Evolutionary conservation across 2,888 invertebrate species (phyloP).

Genomic region (Halictus ligatus): DNA sequence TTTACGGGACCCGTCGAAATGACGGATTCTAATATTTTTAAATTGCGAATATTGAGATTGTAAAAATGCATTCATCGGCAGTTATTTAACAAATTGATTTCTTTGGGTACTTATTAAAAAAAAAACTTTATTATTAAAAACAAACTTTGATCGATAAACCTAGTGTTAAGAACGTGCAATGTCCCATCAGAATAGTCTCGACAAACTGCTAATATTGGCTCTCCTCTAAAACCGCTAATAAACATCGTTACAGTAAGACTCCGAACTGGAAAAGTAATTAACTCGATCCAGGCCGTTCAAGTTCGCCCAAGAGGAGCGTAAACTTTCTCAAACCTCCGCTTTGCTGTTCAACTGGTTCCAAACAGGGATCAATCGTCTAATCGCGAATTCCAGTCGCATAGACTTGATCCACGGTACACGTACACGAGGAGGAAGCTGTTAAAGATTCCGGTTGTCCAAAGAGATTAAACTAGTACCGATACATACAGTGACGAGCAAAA

Average conservation of each 20-base stretch:
- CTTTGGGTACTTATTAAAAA: too few relatives aligned
- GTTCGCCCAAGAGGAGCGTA: background rate
- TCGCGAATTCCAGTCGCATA: background rate
- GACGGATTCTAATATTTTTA: too few relatives aligned
- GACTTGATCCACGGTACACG: background rate
- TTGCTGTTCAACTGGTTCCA: background rate
- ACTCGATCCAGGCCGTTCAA: background rate
- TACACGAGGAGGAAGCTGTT: background rate
- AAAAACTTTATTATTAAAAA: too few relatives aligned
- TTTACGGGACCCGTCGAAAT: too few relatives aligned
- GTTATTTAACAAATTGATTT: too few relatives aligned
- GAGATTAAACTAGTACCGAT: background rate
- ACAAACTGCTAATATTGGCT: too few relatives aligned
- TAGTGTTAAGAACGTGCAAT: background rate
- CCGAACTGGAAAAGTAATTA: background rate
- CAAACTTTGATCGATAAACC: too few relatives aligned
- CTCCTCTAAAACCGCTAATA: background rate
- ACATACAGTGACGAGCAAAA: background rate
- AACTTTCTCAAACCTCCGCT: background rate
- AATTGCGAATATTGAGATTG: too few relatives aligned
- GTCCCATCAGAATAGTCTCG: too few relatives aligned
- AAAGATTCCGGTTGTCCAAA: background rate
- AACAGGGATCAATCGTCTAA: background rate
- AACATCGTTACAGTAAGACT: background rate
- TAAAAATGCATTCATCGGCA: too few relatives aligned